phyloP scores from a whole-genome alignment of 2,797 vertebrate species.

The Leuciscus waleckii region DNA sequence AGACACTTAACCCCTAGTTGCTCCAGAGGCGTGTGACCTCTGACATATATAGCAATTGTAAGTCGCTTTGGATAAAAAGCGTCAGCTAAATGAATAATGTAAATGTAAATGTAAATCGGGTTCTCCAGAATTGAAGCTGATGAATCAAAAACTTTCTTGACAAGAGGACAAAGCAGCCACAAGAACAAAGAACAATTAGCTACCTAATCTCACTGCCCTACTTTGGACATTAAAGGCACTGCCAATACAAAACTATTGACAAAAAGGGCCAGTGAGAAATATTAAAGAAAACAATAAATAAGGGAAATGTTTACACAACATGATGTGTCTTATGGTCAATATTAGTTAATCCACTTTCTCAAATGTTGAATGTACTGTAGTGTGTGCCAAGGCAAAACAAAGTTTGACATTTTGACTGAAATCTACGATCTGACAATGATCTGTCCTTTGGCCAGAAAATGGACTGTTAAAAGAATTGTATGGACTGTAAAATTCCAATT shows the following conservation, averaged over 20 bases:
- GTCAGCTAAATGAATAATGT: too few relatives aligned
- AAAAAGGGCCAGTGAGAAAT: background rate
- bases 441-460: too few relatives aligned
- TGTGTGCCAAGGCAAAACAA: background rate
- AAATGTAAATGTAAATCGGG: too few relatives aligned
- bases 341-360: background rate
- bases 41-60: too few relatives aligned
- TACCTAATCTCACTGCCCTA: slow-evolving; percentile 33
- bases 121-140: slow-evolving; percentile 25
- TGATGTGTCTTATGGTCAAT: background rate
- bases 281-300: background rate
- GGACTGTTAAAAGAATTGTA: too few relatives aligned
- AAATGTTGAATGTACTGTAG: background rate
- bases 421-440: background rate
- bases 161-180: background rate
- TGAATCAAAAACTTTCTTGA: slow-evolving; percentile 31
- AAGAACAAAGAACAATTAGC: background rate
- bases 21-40: too few relatives aligned
- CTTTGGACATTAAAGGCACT: slow-evolving; percentile 35
- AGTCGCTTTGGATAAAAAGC: too few relatives aligned
- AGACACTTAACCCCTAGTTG: too few relatives aligned
- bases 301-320: background rate
- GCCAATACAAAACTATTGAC: background rate
- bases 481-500: background rate
- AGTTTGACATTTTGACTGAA: background rate